Evolutionary conservation across 2,888 invertebrate species (phyloP).

Genomic region (Oscheius onirici): DNA sequence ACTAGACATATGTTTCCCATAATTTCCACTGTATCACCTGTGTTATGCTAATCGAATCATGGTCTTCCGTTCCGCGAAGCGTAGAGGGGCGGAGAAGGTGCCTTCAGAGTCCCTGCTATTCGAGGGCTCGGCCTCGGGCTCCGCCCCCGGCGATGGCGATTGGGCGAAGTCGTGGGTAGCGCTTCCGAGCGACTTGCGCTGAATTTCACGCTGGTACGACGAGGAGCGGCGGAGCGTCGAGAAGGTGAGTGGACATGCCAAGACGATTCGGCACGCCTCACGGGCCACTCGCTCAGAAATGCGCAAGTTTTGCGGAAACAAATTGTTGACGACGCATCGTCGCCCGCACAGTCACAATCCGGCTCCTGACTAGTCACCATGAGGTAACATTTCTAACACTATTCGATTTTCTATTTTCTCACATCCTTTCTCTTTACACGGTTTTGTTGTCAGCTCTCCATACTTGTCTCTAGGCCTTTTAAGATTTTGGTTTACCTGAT

Average conservation of each 20-base stretch:
- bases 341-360: conserved; percentile 13
- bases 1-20: conserved; percentile 36
- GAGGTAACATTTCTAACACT: conserved; percentile 3
- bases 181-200: conserved; percentile 34
- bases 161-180: conserved; percentile 6
- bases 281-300: conserved; percentile 27
- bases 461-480: not conserved
- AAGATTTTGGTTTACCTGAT: too few relatives aligned
- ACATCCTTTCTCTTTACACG: not conserved
- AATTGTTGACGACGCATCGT: conserved; percentile 31
- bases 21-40: conserved; percentile 36
- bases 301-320: conserved; percentile 32
- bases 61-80: conserved; percentile 21
- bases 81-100: conserved; percentile 18
- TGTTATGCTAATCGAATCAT: conserved; percentile 36
- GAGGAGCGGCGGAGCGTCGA: conserved; percentile 35
- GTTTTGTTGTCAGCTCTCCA: not conserved
- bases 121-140: conserved; percentile 27
- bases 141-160: conserved; percentile 32
- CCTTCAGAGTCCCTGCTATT: conserved; percentile 17
- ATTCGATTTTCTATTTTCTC: not conserved
- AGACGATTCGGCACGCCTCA: conserved; percentile 33
- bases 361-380: not conserved
- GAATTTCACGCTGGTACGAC: conserved; percentile 35
- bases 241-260: conserved; percentile 32